Evolutionary conservation across 2,888 invertebrate genomes (phyloP).

Genomic region (Blastobasis adustella): DNA sequence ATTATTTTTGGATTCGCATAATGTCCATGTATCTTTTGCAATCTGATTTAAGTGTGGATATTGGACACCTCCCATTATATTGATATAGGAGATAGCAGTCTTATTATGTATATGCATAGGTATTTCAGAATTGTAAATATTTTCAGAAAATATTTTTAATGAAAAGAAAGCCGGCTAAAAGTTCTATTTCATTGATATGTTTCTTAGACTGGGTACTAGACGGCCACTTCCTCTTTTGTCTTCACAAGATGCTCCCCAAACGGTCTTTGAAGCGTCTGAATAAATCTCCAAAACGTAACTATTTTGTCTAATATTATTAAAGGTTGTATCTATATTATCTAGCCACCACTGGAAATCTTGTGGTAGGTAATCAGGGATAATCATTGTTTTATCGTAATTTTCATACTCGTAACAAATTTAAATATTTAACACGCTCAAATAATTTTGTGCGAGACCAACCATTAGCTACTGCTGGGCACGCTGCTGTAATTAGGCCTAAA

Average conservation of each 20-base stretch:
- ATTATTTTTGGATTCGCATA: neutral
- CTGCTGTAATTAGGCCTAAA: neutral
- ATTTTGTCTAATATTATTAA: conserved; percentile 6
- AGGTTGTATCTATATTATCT: neutral
- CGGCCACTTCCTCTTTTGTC: conserved; percentile 14
- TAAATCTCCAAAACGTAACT: conserved; percentile 17
- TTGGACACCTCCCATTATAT: too few relatives aligned
- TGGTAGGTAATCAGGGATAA: neutral
- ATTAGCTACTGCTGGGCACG: neutral
- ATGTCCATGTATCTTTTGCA: neutral
- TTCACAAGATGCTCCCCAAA: conserved; percentile 19
- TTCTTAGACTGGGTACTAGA: conserved; percentile 8
- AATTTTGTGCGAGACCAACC: conserved; percentile 1
- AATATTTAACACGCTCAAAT: neutral
- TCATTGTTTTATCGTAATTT: neutral
- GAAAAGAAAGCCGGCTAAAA: conserved; percentile 18
- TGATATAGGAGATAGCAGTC: too few relatives aligned
- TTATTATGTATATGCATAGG: conserved; percentile 5
- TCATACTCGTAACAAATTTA: neutral
- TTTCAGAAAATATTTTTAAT: conserved; percentile 19
- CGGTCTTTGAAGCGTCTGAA: conserved; percentile 17
- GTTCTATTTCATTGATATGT: conserved; percentile 23
- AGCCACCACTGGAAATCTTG: conserved; percentile 1
- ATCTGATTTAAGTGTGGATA: conserved; percentile 4
- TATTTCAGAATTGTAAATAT: neutral